Evolutionary conservation across 2,888 invertebrate species (phyloP).

Genomic region (Linnaemya tessellans): DNA sequence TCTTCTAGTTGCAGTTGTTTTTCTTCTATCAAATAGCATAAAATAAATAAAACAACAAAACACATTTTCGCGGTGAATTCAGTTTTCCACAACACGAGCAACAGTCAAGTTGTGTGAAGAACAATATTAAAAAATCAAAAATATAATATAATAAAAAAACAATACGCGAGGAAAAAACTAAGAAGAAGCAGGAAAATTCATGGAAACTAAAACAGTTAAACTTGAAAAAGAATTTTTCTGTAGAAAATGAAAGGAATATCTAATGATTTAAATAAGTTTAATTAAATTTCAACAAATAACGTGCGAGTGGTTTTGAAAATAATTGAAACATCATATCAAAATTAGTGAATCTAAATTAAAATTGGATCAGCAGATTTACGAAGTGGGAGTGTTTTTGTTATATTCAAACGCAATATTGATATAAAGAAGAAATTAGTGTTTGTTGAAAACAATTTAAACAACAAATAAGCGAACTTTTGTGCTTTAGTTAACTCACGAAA

Average conservation of each 20-base stretch:
- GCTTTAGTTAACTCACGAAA: neutral
- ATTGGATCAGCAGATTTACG: neutral
- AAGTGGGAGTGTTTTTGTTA: constrained; percentile 3
- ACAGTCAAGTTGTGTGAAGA: constrained; percentile 74
- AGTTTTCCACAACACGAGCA: constrained; percentile 79
- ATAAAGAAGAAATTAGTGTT: neutral
- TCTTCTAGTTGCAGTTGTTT: constrained; percentile 30
- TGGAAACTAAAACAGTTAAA: constrained; percentile 31
- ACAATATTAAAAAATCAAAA: constrained; percentile 1
- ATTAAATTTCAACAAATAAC: neutral
- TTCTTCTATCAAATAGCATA: constrained; percentile 25
- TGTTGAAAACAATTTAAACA: too few relatives aligned
- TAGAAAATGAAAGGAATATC: neutral
- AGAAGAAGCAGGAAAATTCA: constrained; percentile 32
- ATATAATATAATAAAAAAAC: constrained; percentile 13
- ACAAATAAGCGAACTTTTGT: neutral
- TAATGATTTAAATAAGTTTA: neutral
- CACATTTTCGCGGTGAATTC: constrained; percentile 76
- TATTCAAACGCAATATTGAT: neutral
- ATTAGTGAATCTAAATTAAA: too few relatives aligned
- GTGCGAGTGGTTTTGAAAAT: neutral
- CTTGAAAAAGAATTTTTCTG: neutral
- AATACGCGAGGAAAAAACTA: constrained; percentile 16
- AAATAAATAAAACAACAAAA: constrained; percentile 63
- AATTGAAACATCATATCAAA: neutral